These are phyloP conservation scores for Willisornis vidua DNA, from an alignment of 2,113 vertebrate genomes.

Conservation along the genomic window DNA sequence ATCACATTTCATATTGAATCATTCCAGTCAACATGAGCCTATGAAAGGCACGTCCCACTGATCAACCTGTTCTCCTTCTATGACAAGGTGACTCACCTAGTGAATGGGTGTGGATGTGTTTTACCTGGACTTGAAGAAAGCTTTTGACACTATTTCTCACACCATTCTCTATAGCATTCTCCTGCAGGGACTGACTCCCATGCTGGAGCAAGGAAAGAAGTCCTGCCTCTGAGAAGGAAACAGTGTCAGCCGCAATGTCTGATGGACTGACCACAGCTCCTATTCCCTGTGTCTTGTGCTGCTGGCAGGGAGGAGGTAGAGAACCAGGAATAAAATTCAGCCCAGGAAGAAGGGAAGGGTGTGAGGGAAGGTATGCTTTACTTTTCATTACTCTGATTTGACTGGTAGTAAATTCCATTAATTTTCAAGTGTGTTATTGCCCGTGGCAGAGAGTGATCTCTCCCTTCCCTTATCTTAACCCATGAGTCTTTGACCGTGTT, in stretches of 20 bases:
- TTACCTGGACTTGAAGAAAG: not conserved
- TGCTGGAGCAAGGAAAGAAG: not conserved
- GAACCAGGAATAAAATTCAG: not conserved
- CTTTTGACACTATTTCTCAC: not conserved
- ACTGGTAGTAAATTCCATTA: not conserved
- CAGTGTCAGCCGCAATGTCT: not conserved
- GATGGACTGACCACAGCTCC: not conserved
- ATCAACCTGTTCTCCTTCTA: not conserved
- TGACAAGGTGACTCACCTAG: not conserved
- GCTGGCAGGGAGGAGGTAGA: not conserved
- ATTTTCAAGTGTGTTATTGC: not conserved
- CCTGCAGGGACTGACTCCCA: not conserved
- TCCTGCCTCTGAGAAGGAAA: not conserved
- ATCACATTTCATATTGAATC: not conserved
- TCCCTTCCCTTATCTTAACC: not conserved
- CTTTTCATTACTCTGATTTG: not conserved
- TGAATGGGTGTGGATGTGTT: not conserved
- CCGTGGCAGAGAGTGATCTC: not conserved
- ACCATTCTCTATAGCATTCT: fast-evolving
- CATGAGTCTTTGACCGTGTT: not conserved
- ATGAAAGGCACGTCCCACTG: not conserved
- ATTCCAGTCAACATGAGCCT: not conserved
- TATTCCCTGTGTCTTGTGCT: not conserved
- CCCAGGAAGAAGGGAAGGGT: not conserved
- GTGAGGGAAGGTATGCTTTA: not conserved